phyloP scores from a whole-genome alignment of 2,888 invertebrate genomes.

The Diarsia dahlii region DNA sequence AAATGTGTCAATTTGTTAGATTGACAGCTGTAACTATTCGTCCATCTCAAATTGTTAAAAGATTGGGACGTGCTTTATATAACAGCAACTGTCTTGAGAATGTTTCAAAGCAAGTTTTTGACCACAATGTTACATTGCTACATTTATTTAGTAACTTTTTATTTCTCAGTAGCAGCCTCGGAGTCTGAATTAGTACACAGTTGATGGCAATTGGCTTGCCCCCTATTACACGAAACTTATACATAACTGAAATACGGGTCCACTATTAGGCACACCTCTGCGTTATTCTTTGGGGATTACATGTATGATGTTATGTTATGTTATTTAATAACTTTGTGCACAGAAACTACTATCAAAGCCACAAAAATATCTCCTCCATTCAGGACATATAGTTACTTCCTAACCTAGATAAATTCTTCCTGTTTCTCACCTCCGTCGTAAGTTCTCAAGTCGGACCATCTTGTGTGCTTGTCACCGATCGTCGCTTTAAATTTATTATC shows the following conservation, averaged over 20 bases:
- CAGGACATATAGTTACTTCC: not conserved
- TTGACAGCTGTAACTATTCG: not conserved
- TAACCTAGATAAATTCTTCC: conserved; percentile 49
- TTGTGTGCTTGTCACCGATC: conserved; percentile 51
- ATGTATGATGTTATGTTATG: no score
- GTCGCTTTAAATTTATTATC: conserved; percentile 75
- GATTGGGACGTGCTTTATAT: not conserved
- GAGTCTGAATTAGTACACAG: no score
- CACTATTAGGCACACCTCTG: no score
- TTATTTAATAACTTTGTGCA: not conserved
- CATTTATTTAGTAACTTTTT: not conserved
- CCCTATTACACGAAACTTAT: no score
- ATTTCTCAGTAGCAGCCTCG: no score
- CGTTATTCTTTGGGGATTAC: no score
- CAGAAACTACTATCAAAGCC: not conserved
- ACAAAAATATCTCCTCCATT: not conserved
- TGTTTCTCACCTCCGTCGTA: conserved; percentile 26
- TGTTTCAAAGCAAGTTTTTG: not conserved
- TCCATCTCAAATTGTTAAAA: not conserved
- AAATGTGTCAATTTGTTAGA: not conserved
- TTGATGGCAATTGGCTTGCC: no score
- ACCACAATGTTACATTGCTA: not conserved
- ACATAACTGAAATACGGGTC: no score
- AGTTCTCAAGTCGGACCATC: conserved; percentile 36
- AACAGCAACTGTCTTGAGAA: not conserved